Percentiles rank a stretch among this genome's conserved stretches.
Evolutionary conservation across 2,888 invertebrate species (phyloP).

Genomic region (Zygogramma bicolorata): DNA sequence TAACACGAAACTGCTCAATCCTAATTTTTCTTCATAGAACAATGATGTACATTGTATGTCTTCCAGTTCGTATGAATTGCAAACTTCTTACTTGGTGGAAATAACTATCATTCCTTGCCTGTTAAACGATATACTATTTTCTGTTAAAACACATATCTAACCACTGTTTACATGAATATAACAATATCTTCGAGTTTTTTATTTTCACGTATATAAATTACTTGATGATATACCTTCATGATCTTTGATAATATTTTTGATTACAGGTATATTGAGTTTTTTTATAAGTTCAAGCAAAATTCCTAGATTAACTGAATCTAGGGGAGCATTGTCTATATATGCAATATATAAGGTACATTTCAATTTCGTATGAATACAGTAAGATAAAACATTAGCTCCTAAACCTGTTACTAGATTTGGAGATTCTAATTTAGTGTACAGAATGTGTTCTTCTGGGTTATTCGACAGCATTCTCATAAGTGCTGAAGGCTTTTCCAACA

Average conservation of each 20-base stretch:
- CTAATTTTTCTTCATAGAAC: no score
- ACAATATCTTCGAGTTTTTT: neutral
- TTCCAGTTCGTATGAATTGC: no score
- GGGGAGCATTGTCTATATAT: constrained; percentile 58
- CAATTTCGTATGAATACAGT: constrained; percentile 53
- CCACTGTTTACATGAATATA: no score
- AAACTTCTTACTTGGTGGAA: no score
- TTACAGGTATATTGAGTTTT: constrained; percentile 46
- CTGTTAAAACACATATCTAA: no score
- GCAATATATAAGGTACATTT: constrained; percentile 58
- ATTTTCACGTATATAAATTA: constrained; percentile 54
- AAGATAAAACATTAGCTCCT: constrained; percentile 60
- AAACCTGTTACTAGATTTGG: constrained; percentile 64
- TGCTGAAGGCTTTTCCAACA: constrained; percentile 48
- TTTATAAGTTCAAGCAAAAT: constrained; percentile 55
- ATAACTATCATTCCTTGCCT: no score
- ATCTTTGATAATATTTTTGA: constrained; percentile 34
- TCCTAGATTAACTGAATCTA: constrained; percentile 61
- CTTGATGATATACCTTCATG: constrained; percentile 24
- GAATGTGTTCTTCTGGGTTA: constrained; percentile 32
- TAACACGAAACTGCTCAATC: no score
- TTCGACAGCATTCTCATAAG: constrained; percentile 55
- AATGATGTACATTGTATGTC: no score
- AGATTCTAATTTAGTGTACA: constrained; percentile 55
- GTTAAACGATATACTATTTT: no score